Base-by-base conservation (phyloP, 2,888 invertebrate genomes). In the Mantis religiosa region DNA sequence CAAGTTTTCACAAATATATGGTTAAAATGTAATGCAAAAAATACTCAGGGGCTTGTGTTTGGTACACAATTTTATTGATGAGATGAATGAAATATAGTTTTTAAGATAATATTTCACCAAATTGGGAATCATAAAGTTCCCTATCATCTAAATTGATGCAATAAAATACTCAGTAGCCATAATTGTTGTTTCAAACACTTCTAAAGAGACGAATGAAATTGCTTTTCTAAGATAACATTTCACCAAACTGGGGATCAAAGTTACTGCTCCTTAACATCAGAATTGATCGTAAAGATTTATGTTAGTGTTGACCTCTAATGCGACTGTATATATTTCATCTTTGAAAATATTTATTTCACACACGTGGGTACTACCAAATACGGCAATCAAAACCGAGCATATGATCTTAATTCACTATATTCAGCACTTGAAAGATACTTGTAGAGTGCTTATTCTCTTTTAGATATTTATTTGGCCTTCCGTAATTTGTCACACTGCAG, bases 381-480 rank as follows among this genome's bases (percentile, higher is more conserved):
- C n/a, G 41, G 41, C 9, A 3, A 30, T n/a, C 82, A 27, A 20
- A 82, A n/a, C 15, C 87, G 34, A 85, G 83, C 27, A 34, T 71
- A 34, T 88, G 87, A 41, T 84, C 30, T 15, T 28, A 85, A 34
- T 14, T 85, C 20, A 47, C 28, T 47, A 85, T 28, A 85, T 85
- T 47, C n/a, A 28, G 4, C 85, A 4, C 85, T 83, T n/a, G 54
- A n/a, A n/a, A n/a, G n/a, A n/a, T n/a, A n/a, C n/a, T n/a, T n/a
- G n/a, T 85, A 85, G 28, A 85, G 47, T 85, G 41, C 41, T 28
- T 25, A 91, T 90, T 90, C 90, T 90, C 90, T 90, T 89, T 89
- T 90, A 90, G 91, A 91, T 91, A 91, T 91, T 91, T 90, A 89
- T 90, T n/a, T n/a, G n/a, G n/a, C 83, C 90, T 91, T 90, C 91